Evolutionary conservation across 1,140 invertebrate genomes (phyloP).

Genomic region (Nephila pilipes): DNA sequence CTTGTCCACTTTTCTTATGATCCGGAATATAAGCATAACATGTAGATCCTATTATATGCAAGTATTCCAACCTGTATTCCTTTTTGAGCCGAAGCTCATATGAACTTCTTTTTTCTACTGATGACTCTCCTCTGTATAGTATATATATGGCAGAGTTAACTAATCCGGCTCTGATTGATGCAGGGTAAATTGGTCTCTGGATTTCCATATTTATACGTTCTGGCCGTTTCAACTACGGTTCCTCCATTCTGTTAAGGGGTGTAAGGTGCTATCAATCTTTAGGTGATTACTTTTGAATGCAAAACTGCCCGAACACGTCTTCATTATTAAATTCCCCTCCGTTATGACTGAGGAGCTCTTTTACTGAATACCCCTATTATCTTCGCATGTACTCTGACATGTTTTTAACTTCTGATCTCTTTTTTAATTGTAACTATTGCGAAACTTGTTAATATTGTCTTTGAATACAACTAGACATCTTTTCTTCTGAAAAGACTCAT

Average conservation of each 20-base stretch:
- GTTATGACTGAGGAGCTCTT: constrained; percentile 63
- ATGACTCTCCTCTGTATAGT: constrained; percentile 52
- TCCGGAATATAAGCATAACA: constrained; percentile 60
- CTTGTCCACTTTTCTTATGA: too few relatives aligned
- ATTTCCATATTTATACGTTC: constrained; percentile 50
- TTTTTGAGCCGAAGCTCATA: constrained; percentile 59
- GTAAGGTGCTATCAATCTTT: constrained; percentile 65
- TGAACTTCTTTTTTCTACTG: constrained; percentile 39
- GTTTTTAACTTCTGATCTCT: constrained; percentile 43
- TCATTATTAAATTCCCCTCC: constrained; percentile 63
- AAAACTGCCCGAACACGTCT: not conserved
- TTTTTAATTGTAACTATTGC: constrained; percentile 30
- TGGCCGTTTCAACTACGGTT: constrained; percentile 50
- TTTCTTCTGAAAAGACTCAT: constrained; percentile 51
- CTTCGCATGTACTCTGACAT: constrained; percentile 5
- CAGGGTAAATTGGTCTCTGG: not conserved
- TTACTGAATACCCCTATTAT: constrained; percentile 16
- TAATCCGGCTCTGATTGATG: constrained; percentile 6
- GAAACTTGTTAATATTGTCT: constrained; percentile 43
- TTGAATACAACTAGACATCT: constrained; percentile 58
- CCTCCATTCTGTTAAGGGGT: constrained; percentile 63
- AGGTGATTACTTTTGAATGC: constrained; percentile 5
- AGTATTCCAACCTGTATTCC: constrained; percentile 41
- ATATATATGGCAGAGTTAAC: not conserved
- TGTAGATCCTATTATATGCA: constrained; percentile 56